Conservation (phyloP, 1,140 invertebrate genomes). For the Drosophila pallidifrons region DNA sequence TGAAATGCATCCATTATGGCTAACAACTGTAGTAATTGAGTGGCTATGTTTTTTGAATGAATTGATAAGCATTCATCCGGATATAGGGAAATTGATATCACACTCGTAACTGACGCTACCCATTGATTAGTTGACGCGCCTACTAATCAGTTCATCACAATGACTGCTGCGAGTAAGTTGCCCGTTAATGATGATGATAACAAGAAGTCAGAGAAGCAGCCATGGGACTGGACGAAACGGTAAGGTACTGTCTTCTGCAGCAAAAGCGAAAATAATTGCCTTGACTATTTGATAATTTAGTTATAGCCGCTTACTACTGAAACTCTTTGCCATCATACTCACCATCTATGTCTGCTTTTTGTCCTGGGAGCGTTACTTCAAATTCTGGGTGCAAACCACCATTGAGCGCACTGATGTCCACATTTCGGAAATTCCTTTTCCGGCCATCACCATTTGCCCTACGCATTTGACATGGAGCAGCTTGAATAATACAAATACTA, state of each 20-base stretch:
- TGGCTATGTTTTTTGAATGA: constrained; percentile 60
- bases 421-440: constrained; percentile 72
- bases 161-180: constrained; percentile 48
- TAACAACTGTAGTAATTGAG: constrained; percentile 65
- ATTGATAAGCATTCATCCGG: constrained; percentile 52
- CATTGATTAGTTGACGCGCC: constrained; percentile 59
- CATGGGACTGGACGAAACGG: constrained; percentile 35
- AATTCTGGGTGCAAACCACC: constrained; percentile 76
- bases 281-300: constrained; percentile 16
- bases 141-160: constrained; percentile 52
- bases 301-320: constrained; percentile 27
- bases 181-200: constrained; percentile 8
- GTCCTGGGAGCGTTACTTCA: constrained; percentile 70
- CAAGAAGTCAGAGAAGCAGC: neutral
- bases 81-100: constrained; percentile 30
- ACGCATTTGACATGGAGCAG: constrained; percentile 12
- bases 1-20: constrained; percentile 53
- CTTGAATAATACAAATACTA: neutral
- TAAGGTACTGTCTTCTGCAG: constrained; percentile 8
- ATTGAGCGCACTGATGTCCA: constrained; percentile 76
- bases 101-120: constrained; percentile 8
- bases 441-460: constrained; percentile 74
- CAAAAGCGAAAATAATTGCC: neutral
- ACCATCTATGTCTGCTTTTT: constrained; percentile 61
- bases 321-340: constrained; percentile 22